phyloP scores from a whole-genome alignment of 2,888 invertebrate genomes.

The Idaea biselata region DNA sequence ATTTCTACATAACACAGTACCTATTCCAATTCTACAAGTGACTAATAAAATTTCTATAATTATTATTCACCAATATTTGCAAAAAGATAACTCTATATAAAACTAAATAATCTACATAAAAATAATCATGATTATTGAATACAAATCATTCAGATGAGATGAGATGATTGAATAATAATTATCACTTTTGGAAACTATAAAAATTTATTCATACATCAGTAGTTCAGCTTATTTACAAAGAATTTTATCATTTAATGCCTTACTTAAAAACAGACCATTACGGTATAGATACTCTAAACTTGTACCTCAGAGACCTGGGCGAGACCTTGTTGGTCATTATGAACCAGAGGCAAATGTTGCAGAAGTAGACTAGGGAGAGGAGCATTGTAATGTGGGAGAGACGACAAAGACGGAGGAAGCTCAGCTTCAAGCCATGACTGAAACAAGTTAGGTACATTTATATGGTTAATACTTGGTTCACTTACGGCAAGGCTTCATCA shows the following conservation, averaged over 20 bases:
- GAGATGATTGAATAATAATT: no score
- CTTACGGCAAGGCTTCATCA: no score
- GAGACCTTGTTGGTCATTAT: slow-evolving; percentile 61
- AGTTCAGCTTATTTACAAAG: slow-evolving; percentile 21
- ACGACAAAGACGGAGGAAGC: slow-evolving; percentile 65
- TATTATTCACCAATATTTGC: no score
- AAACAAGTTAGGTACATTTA: slow-evolving; percentile 32
- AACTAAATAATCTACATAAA: neutral
- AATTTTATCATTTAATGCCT: slow-evolving; percentile 15
- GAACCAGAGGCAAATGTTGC: slow-evolving; percentile 70
- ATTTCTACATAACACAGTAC: no score
- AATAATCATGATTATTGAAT: no score
- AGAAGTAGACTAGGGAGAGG: slow-evolving; percentile 65
- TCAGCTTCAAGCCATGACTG: slow-evolving; percentile 64
- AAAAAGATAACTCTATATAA: no score
- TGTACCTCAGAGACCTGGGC: slow-evolving; percentile 56
- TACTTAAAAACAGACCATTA: slow-evolving; percentile 16
- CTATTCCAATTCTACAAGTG: neutral
- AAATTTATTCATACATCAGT: slow-evolving; percentile 2
- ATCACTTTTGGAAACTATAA: slow-evolving; percentile 14
- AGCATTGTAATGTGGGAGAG: slow-evolving; percentile 72
- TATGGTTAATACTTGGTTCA: neutral
- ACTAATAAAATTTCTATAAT: no score
- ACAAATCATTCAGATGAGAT: no score
- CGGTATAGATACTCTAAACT: slow-evolving; percentile 53